Evolutionary conservation across 2,797 vertebrate genomes (phyloP), one percentile per base, ranked within the genome.

Genomic region (Anas flavirostris): DNA sequence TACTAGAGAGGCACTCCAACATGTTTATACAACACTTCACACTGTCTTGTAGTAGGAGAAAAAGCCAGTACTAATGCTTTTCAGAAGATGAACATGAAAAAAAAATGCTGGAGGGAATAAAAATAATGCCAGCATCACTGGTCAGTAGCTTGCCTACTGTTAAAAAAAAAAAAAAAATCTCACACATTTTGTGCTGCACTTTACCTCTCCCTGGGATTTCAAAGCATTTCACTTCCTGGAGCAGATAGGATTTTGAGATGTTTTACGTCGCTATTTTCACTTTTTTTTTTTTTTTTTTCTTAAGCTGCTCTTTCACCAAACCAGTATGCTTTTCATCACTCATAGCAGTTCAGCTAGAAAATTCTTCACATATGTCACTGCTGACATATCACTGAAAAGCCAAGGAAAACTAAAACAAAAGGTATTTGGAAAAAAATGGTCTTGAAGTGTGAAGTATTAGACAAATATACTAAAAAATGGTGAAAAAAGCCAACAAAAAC

Each of bases 11-110:
- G 23, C 43, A 83, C 46, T 86, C 86, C 56, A 70, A 91, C 53
- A 66, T 90, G 33, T 95, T 96, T 92, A 78, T 76, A 94, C 26
- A 93, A 66, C 59, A 88, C 53, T 94, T 94, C 67, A 86, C 26
- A 73, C 68, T 41, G 19, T 91, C 66, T 76, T 94, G 50, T 94
- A 87, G 88, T 86, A 94, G 84, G 76, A 75, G 39, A 90, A 82
- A 91, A 79, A 88, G 91, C 46, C 90, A 95, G 56, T 66, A 82
- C 43, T 70, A 93, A 86, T 41, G 67, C 39, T 94, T 75, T 96
- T 95, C 93, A 82, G 70, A 77, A 16, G 16, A 87, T 35, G 69
- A 96, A 90, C 48, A 91, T n/a, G 22, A 81, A 88, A 91, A 83
- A 50, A 64, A 55, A 67, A 52, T 70, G 43, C 66, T 94, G 50